Evolutionary conservation across 2,888 invertebrate genomes (phyloP).

Genomic region (Enoplolaimus lenunculus): DNA sequence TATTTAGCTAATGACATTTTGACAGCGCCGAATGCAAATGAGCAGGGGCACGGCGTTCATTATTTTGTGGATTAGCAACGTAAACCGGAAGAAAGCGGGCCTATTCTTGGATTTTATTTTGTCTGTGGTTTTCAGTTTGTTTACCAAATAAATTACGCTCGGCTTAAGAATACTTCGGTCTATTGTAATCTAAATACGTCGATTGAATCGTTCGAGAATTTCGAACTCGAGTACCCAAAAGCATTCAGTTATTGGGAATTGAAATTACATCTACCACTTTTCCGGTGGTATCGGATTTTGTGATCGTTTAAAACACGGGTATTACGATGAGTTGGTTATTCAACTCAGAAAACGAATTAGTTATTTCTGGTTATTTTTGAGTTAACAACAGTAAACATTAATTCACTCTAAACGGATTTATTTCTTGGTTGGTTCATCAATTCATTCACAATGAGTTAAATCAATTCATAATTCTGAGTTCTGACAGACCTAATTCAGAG

Average conservation of each 20-base stretch:
- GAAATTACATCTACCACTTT: not conserved
- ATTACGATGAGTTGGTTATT: no score
- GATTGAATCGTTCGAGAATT: conserved; percentile 1
- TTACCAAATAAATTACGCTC: not conserved
- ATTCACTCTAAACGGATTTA: no score
- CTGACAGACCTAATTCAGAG: no score
- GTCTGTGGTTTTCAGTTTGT: not conserved
- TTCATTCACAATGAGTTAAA: no score
- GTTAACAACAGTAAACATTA: no score
- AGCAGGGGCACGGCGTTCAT: not conserved
- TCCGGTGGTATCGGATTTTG: not conserved
- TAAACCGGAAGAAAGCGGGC: no score
- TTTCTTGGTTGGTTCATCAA: no score
- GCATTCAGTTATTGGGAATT: not conserved
- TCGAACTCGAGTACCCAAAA: conserved; percentile 1
- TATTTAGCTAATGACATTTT: not conserved
- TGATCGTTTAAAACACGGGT: no score
- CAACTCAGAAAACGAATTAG: no score
- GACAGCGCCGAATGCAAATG: not conserved
- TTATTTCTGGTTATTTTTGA: no score
- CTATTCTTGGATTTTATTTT: not conserved
- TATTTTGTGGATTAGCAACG: not conserved
- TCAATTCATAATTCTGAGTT: no score
- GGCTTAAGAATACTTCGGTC: not conserved
- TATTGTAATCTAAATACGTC: not conserved